Evolutionary conservation across 2,113 vertebrate genomes (phyloP).

Genomic region (Microcebus griseorufus): DNA sequence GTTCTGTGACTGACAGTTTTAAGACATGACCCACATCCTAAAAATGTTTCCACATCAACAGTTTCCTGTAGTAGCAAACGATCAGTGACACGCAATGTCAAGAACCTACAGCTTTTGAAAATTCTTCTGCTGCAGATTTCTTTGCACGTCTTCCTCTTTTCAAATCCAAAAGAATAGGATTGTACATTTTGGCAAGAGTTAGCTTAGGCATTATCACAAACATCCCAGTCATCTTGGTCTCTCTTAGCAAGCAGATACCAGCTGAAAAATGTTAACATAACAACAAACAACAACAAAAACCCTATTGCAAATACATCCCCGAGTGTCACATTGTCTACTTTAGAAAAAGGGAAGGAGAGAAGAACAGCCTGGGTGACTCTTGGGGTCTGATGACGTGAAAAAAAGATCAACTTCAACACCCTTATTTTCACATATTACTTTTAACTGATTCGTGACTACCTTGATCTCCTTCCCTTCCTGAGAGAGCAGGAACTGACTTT

Average conservation of each 20-base stretch:
- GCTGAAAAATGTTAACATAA: not conserved
- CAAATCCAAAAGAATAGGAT: not conserved
- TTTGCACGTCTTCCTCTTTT: not conserved
- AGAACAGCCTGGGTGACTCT: not conserved
- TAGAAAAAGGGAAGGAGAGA: not conserved
- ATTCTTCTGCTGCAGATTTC: not conserved
- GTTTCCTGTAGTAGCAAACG: not conserved
- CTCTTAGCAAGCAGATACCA: not conserved
- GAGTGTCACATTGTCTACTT: not conserved
- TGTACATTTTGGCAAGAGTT: not conserved
- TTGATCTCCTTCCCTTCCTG: not conserved
- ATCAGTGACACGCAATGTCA: not conserved
- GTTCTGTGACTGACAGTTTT: not conserved
- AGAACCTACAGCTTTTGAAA: not conserved
- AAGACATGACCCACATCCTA: not conserved
- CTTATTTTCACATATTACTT: not conserved
- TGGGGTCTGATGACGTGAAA: not conserved
- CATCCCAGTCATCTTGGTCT: not conserved
- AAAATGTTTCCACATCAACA: not conserved
- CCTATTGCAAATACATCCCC: not conserved
- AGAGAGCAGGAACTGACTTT: not conserved
- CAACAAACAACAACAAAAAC: not conserved
- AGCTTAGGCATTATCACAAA: not conserved
- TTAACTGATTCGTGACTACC: not conserved
- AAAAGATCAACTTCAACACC: not conserved